Evolutionary conservation across 2,888 invertebrate genomes (phyloP).

Genomic region (Xestoiulus laeticollis): DNA sequence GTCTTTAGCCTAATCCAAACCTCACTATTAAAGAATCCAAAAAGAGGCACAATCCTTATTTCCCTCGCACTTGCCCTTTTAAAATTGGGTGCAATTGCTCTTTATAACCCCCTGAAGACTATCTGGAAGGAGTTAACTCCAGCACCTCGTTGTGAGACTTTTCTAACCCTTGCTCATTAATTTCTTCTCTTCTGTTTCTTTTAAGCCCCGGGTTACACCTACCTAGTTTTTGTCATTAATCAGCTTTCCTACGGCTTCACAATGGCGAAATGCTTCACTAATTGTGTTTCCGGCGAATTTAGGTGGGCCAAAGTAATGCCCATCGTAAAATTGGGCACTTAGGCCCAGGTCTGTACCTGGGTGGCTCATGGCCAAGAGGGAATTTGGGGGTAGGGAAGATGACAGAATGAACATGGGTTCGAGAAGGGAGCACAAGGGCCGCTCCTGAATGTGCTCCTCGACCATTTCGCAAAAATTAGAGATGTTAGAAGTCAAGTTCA

Average conservation of each 20-base stretch:
- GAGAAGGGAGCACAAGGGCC: background rate
- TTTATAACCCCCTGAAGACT: constrained; percentile 1
- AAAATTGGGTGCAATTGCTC: background rate
- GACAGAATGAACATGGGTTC: background rate
- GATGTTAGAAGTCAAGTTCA: background rate
- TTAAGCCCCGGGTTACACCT: constrained; percentile 23
- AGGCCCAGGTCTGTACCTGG: background rate
- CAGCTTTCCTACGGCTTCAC: background rate
- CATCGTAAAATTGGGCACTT: background rate
- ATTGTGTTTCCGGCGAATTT: background rate
- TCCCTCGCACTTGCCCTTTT: background rate
- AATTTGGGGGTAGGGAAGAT: background rate
- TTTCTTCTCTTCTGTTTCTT: background rate
- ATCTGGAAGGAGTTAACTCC: background rate
- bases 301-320: background rate
- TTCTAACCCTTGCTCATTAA: constrained; percentile 11
- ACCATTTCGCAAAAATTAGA: background rate
- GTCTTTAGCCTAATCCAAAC: too few relatives aligned
- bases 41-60: background rate
- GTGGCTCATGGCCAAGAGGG: background rate
- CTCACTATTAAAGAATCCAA: too few relatives aligned
- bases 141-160: background rate
- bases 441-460: background rate
- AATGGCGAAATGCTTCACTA: background rate
- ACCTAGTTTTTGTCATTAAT: background rate